Base-by-base conservation (phyloP, 2,888 invertebrate species). In the Coremacera marginata region DNA sequence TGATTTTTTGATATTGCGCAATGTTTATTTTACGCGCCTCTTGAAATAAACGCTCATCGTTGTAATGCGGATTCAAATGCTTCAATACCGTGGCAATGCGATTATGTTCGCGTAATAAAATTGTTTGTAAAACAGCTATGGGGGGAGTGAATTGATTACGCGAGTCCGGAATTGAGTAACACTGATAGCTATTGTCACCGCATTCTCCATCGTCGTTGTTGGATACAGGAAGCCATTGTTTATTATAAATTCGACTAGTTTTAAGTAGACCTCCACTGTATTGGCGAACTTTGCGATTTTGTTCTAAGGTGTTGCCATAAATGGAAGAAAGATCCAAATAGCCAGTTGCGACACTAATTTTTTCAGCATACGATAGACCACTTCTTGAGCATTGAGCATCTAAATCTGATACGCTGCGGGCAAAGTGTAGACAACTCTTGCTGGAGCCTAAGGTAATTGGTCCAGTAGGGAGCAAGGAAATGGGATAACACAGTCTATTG, bases 251-350 rank as follows among this genome's bases (percentile, higher is more conserved):
- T 9, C 73, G 80, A 3, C 92, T 90, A 0, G 92, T 92, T 57
- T 89, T 86, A 62, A 95, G 85, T 16, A 93, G 90, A 0, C 96
- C 96, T 0, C 93, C 93, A 51, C 90, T 89, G 81, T 91, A 91
- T 2, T 92, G 91, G 5, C 96, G 91, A 16, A 95, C 89, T 19
- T 91, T 91, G 0, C 90, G 89, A 8, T 92, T 92, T 78, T 93
- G 91, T 22, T 91, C 89, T 8, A 90, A 90, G 1, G 91, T 92
- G 78, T 93, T 95, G 0, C 96, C 96, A 85, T 96, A 96, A 0
- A 95, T 92, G 19, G 94, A 89, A 0, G 96, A 96, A 11, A 94
- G 90, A 85, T 96, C 96, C 90, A 96, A 89, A 82, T 81, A 88
- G 19, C 85, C 83, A 2, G 87, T 84, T 4, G 84, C 84, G 37